These are phyloP conservation scores for Caenorhabditis latens DNA, from an alignment of 1,140 invertebrate genomes.

Conservation along the genomic window DNA sequence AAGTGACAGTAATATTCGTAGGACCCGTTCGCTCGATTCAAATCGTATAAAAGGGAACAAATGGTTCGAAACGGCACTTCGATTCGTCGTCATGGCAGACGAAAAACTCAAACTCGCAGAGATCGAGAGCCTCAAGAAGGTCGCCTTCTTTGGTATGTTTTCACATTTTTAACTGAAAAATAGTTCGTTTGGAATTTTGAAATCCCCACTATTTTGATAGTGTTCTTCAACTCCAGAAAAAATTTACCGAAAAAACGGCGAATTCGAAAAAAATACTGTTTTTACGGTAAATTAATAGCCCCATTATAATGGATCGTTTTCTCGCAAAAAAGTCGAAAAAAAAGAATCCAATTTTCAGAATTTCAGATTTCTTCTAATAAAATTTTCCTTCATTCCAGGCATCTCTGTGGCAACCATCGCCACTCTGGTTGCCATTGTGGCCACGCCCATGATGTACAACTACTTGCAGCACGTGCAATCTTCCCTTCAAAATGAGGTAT, in stretches of 20 bases:
- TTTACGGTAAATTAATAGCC: too few relatives aligned
- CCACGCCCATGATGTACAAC: conserved; percentile 69
- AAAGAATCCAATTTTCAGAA: not conserved
- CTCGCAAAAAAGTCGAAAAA: too few relatives aligned
- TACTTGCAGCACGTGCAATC: conserved; percentile 68
- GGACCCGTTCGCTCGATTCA: not conserved
- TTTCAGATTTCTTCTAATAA: not conserved
- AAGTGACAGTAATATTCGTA: not conserved
- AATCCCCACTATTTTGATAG: not conserved
- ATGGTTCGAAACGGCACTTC: conserved; percentile 13
- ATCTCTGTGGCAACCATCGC: conserved; percentile 59
- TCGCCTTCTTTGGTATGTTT: conserved; percentile 63
- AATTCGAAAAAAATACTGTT: too few relatives aligned
- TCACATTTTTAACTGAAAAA: not conserved
- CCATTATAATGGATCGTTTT: too few relatives aligned
- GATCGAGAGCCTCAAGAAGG: conserved; percentile 62
- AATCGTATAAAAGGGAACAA: not conserved
- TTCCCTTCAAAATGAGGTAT: conserved; percentile 66
- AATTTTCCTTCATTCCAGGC: too few relatives aligned
- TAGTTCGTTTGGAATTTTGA: not conserved
- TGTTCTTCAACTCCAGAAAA: too few relatives aligned
- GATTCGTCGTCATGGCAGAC: conserved; percentile 57
- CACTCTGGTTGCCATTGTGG: conserved; percentile 66
- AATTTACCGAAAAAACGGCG: too few relatives aligned
- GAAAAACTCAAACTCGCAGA: conserved; percentile 62